Percentiles rank a stretch among this genome's conserved stretches.
These are phyloP conservation scores for Pseudorhombus dupliciocellatus DNA, from an alignment of 2,113 vertebrate genomes.

Conservation along the genomic window DNA sequence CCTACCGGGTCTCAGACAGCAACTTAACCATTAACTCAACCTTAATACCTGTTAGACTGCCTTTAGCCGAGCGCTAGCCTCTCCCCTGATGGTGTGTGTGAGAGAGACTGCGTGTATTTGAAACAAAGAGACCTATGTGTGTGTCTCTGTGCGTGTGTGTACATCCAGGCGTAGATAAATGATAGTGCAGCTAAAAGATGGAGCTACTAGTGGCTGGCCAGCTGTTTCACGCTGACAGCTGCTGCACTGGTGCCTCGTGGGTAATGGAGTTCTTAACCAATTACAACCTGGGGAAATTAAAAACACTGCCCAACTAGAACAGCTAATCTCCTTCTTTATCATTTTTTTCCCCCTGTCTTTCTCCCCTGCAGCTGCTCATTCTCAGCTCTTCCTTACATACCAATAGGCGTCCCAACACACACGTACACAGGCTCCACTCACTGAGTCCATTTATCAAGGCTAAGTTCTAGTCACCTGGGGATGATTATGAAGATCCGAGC, in stretches of 20 bases:
- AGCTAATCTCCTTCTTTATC: slow-evolving; percentile 65
- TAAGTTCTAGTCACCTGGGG: slow-evolving; percentile 77
- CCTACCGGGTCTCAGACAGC: slow-evolving; percentile 41
- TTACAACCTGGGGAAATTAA: slow-evolving; percentile 79
- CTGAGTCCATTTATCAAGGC: slow-evolving; percentile 76
- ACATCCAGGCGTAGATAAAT: slow-evolving; percentile 69
- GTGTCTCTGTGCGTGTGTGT: slow-evolving; percentile 11
- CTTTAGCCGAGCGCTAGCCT: slow-evolving; percentile 57
- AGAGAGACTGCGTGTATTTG: slow-evolving; percentile 11
- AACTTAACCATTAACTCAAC: slow-evolving; percentile 69
- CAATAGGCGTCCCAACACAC: slow-evolving; percentile 35
- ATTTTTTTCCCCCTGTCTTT: slow-evolving; percentile 37
- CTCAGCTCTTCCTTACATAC: slow-evolving; percentile 52
- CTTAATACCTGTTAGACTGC: slow-evolving; percentile 62
- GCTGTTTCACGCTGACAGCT: slow-evolving; percentile 75
- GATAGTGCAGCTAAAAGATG: slow-evolving; percentile 49
- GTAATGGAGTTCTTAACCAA: slow-evolving; percentile 80
- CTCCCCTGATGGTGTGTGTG: slow-evolving; percentile 49
- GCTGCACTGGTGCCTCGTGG: slow-evolving; percentile 70
- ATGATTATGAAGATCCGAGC: slow-evolving; percentile 77
- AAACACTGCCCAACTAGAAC: slow-evolving; percentile 68
- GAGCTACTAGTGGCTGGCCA: slow-evolving; percentile 67
- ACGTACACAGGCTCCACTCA: slow-evolving; percentile 46
- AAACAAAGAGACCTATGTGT: slow-evolving; percentile 6
- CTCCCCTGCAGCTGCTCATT: slow-evolving; percentile 62